Evolutionary conservation across 2,888 invertebrate genomes (phyloP), one percentile per base, ranked within the genome.

Genomic region (Epiblema foenella): DNA sequence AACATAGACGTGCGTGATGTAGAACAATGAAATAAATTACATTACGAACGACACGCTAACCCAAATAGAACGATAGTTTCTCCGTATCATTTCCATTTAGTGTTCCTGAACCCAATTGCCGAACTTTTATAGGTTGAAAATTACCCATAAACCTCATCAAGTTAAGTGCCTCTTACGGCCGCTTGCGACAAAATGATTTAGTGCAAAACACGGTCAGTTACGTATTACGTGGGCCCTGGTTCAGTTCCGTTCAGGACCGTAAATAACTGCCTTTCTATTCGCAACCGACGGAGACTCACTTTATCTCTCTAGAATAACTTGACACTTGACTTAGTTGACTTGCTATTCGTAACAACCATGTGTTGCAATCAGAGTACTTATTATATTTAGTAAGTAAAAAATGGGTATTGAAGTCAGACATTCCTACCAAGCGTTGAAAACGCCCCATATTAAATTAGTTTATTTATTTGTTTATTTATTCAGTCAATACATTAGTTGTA

Each of bases 221-320:
- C 18, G 24, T 37, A 64, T 68, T 70, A 58, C 63, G 62, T 73
- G 56, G 54, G 65, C 37, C 51, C 24, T 64, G 65, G 70, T 73
- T 72, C 73, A 72, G 68, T 68, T 66, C 68, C 59, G 68, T 65
- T 62, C 68, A 56, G 60, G 77, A 80, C 82, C 81, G 85, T 87
- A 88, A 89, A 88, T 87, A 82, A 84, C 77, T 68, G 46, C n/a
- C n/a, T 5, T n/a, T 42, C 1, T 46, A 46, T 46, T 46, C 46
- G 46, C 46, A 46, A n/a, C 46, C 46, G 7, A 7, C 12, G 7
- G n/a, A n/a, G 46, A 46, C n/a, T 0, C 0, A n/a, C 46, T 12
- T n/a, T n/a, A 46, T 46, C 8, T 46, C n/a, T n/a, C 46, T 46
- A 46, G 46, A n/a, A 12, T 46, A 46, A 46, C n/a, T n/a, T 46